phyloP scores from a whole-genome alignment of 2,797 vertebrate species.

The Chelon labrosus region DNA sequence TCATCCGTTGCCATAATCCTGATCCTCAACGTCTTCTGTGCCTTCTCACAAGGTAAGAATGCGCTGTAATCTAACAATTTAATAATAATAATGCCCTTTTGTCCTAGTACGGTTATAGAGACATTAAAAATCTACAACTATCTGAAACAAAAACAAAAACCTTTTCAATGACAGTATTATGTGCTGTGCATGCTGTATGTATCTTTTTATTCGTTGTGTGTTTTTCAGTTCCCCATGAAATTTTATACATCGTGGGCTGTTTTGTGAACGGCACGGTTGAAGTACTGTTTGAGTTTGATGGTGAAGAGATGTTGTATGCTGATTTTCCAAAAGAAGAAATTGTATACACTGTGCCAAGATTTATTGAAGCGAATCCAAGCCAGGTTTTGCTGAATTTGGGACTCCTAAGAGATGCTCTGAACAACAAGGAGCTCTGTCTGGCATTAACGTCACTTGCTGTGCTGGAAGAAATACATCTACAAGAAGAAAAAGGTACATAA shows the following conservation, averaged over 20 bases:
- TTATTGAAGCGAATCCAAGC: background rate
- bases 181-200: background rate
- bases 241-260: conserved; percentile 4
- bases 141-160: too few relatives aligned
- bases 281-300: conserved; percentile 10
- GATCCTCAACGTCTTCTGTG: conserved; percentile 14
- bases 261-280: background rate
- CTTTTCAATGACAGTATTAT: background rate
- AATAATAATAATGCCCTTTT: background rate
- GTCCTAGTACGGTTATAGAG: background rate
- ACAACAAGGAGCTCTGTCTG: fast-evolving
- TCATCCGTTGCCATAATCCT: background rate
- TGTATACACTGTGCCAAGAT: conserved; percentile 29
- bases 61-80: background rate
- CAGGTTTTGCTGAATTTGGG: fast-evolving
- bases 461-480: background rate
- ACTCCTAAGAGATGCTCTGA: fast-evolving
- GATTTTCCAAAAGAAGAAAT: conserved; percentile 1
- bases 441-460: fast-evolving
- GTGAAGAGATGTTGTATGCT: background rate
- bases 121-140: background rate
- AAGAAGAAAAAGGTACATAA: conserved; percentile 32
- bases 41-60: conserved; percentile 22
- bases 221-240: conserved; percentile 18
- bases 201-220: background rate